These are phyloP conservation scores for Argynnis bischoffii DNA, from an alignment of 2,888 invertebrate genomes.

Conservation along the genomic window DNA sequence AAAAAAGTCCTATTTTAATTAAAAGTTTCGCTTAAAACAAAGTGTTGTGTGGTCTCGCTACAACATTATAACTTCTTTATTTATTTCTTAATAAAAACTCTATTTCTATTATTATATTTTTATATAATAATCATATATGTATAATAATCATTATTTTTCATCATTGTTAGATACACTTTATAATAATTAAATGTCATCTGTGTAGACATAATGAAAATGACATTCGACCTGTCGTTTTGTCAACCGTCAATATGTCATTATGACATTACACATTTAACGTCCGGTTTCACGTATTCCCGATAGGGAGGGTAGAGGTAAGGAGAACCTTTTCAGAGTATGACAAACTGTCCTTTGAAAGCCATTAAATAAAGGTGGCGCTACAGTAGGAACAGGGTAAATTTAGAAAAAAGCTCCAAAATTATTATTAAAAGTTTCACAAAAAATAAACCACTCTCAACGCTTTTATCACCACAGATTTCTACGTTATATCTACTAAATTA, in stretches of 20 bases:
- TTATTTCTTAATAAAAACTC: constrained; percentile 81
- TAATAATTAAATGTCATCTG: constrained; percentile 66
- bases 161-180: constrained; percentile 79
- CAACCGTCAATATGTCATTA: constrained; percentile 17
- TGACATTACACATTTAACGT: constrained; percentile 24
- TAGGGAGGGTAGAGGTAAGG: too few relatives aligned
- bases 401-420: too few relatives aligned
- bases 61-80: constrained; percentile 74
- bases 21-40: constrained; percentile 67
- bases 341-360: too few relatives aligned
- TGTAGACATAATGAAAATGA: constrained; percentile 41
- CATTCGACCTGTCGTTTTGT: constrained; percentile 1
- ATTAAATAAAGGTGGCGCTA: too few relatives aligned
- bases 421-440: too few relatives aligned
- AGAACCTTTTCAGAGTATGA: too few relatives aligned
- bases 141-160: constrained; percentile 69
- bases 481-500: too few relatives aligned
- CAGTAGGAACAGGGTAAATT: too few relatives aligned
- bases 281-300: constrained; percentile 45
- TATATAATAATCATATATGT: constrained; percentile 69
- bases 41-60: constrained; percentile 73
- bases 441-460: too few relatives aligned
- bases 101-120: constrained; percentile 80
- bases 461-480: too few relatives aligned
- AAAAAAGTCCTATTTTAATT: constrained; percentile 63